Conservation (phyloP, 2,888 invertebrate genomes). For the Drosophila meridionalis region DNA sequence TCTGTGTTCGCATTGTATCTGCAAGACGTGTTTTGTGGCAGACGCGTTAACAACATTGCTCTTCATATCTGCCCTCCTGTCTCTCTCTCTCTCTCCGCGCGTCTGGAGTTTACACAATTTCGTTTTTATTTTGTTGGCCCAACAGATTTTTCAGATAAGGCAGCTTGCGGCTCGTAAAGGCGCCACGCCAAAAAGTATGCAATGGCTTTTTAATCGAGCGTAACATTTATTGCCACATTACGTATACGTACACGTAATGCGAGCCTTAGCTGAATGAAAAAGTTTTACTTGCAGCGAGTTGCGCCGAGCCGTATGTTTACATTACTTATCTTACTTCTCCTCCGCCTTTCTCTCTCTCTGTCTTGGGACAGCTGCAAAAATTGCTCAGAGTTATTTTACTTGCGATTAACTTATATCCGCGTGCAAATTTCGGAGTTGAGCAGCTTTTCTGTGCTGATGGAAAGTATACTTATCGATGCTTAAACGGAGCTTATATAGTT, state of each 20-base stretch:
- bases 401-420: constrained; percentile 60
- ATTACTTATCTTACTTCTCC: constrained; percentile 24
- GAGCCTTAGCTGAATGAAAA: constrained; percentile 38
- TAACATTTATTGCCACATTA: constrained; percentile 67
- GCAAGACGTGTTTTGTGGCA: constrained; percentile 49
- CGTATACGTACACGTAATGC: constrained; percentile 57
- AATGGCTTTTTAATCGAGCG: constrained; percentile 68
- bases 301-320: constrained; percentile 45
- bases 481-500: constrained; percentile 25
- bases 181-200: constrained; percentile 45
- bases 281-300: constrained; percentile 31
- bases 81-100: neutral
- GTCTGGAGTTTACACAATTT: constrained; percentile 51
- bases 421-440: constrained; percentile 25
- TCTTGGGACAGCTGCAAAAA: constrained; percentile 22
- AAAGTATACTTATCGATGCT: constrained; percentile 16
- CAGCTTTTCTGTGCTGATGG: neutral
- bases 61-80: constrained; percentile 1
- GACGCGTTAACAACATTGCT: constrained; percentile 57
- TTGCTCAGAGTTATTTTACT: constrained; percentile 58
- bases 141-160: constrained; percentile 49
- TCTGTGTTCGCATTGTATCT: constrained; percentile 19
- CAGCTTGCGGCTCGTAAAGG: constrained; percentile 24
- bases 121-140: constrained; percentile 52
- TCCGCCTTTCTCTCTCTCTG: neutral